Base-by-base conservation (phyloP, 2,113 vertebrate genomes). In the Archilochus colubris region DNA sequence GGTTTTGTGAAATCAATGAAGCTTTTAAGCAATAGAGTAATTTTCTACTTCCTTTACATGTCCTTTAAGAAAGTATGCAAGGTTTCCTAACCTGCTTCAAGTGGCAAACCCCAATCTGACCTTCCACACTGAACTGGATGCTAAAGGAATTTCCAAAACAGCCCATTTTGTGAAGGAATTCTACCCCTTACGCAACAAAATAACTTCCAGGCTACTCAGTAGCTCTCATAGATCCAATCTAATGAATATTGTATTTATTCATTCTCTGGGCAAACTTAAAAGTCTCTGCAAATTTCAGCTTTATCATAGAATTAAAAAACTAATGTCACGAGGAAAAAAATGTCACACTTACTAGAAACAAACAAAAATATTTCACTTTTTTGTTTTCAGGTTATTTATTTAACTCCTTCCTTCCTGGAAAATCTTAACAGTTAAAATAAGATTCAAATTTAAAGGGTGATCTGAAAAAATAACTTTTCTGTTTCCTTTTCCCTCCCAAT, bases 1-100 rank as follows among this genome's bases (percentile, higher is more conserved):
- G 58, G 73, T 54, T 63, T 73, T 94, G 84, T 92, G 94, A 95
- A 94, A 93, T 90, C 89, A 93, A 76, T 73, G 63, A 93, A 73
- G 76, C 28, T 90, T 83, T 94, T 81, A 94, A 94, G 79, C 68
- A 70, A 79, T 31, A 50, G 58, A 88, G 57, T 72, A 40, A 72
- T 86, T 59, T 53, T 81, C 75, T 48, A 28, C 23, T 95, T 93
- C 70, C n/a, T 85, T 86, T 93, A 57, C 12, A 15, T 3, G 12
- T 55, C 51, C 28, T 91, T 88, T 79, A 30, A 68, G 85, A 53
- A 92, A 68, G 33, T 25, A 81, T 28, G 28, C 75, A 76, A 69
- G 28, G 51, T 73, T 81, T 86, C 36, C 69, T 74, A 85, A 62
- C n/a, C 88, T 85, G 30, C 28, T 75, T 90, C 54, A 89, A 55